phyloP scores from a whole-genome alignment of 2,888 invertebrate genomes.

The Taenaris catops region DNA sequence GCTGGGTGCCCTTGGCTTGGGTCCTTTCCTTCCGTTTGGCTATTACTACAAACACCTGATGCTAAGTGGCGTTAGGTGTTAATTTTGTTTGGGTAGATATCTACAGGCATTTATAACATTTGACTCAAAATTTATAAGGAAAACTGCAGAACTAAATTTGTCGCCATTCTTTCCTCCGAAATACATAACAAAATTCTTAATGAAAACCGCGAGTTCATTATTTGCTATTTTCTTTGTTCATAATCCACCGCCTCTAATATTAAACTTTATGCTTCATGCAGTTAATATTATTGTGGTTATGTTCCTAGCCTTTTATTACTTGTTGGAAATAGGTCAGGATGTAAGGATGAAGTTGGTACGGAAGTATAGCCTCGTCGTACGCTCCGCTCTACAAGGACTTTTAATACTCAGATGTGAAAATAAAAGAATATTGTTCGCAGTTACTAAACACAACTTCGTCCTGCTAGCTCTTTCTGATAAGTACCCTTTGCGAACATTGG shows the following conservation, averaged over 20 bases:
- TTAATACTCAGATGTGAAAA: conserved; percentile 10
- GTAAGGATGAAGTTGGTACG: conserved; percentile 19
- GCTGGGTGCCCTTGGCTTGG: too few species aligned
- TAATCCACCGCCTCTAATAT: neutral
- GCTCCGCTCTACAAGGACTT: conserved; percentile 11
- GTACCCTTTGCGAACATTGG: neutral
- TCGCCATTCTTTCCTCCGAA: too few species aligned
- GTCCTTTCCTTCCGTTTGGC: too few species aligned
- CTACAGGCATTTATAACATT: too few species aligned
- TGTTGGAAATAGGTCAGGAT: conserved; percentile 23
- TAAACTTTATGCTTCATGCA: neutral
- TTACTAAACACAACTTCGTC: neutral
- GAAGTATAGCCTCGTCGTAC: conserved; percentile 13
- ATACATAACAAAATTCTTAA: too few species aligned
- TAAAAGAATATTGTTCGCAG: conserved; percentile 4
- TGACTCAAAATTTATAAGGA: neutral
- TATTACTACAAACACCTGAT: too few species aligned
- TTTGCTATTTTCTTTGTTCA: too few species aligned
- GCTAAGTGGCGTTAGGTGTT: too few species aligned
- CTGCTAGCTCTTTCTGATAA: conserved; percentile 2
- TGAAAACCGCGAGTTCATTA: too few species aligned
- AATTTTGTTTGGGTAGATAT: too few species aligned
- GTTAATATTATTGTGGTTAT: conserved; percentile 6
- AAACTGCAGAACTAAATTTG: too few species aligned
- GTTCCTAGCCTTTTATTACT: conserved; percentile 8